Evolutionary conservation across 2,113 vertebrate species (phyloP), one percentile per base, ranked within the genome.

Genomic region (Grus americana): DNA sequence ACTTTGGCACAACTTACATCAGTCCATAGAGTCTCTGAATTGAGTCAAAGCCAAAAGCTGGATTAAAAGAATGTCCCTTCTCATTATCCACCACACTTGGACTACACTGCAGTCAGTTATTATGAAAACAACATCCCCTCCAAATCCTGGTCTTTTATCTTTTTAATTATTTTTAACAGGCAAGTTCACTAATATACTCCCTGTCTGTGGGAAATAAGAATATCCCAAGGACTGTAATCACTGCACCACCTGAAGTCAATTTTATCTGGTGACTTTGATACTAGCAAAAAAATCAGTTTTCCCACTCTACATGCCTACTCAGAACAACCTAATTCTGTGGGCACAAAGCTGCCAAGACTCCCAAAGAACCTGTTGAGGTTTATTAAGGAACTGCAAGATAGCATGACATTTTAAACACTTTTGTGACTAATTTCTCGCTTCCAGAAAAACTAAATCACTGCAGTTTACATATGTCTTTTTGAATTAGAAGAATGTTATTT

Each of bases 401-500:
- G 4, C 26, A 34, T 13, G n/a, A 89, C 21, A n/a, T 62, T 84
- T 89, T 72, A 68, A 90, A 57, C 17, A 65, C 70, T 85, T 88
- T 9, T 27, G 54, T 80, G 68, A 47, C 68, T 49, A 12, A 76
- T 61, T 92, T 88, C 61, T 95, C 54, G 44, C n/a, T 88, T 66
- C 27, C 22, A 83, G 61, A 89, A 86, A 81, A 70, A 62, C 23
- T 11, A 73, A 90, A 71, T 74, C 26, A 54, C 46, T 40, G 29
- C 42, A 52, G 72, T 95, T 91, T 89, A 79, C n/a, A 47, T 73
- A n/a, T 46, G 38, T 38, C 34, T 78, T 89, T 96, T 86, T 86
- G 24, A 95, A 87, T 92, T 30, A 93, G 83, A 91, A 58, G 21
- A 78, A 84, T 47, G 61, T 52, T 85, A 73, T 92, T 96, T 92